Conservation (phyloP, 2,888 invertebrate genomes). For the Tipula lateralis region DNA sequence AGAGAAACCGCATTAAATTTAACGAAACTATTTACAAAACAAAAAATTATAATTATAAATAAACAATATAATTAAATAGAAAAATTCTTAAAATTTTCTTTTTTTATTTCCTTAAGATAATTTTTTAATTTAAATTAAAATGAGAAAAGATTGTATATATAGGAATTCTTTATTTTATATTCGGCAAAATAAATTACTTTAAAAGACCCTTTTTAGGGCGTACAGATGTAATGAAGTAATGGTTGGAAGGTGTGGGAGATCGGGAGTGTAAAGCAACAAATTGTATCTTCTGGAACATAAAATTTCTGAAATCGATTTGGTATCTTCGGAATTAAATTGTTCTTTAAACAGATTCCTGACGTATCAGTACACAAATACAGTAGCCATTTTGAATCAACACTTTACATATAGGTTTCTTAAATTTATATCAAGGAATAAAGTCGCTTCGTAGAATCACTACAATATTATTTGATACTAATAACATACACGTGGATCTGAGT, state of each 20-base stretch:
- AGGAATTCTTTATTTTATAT: not conserved
- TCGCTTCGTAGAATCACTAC: too few relatives aligned
- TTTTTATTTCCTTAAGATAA: not conserved
- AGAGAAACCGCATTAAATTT: not conserved
- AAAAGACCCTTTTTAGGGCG: not conserved
- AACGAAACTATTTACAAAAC: not conserved
- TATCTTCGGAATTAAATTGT: too few relatives aligned
- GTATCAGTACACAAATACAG: too few relatives aligned
- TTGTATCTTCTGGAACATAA: not conserved
- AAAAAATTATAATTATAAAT: not conserved
- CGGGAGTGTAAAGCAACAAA: not conserved
- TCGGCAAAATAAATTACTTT: not conserved
- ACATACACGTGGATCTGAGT: too few relatives aligned
- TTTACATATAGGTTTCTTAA: too few relatives aligned
- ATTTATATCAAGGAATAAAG: too few relatives aligned
- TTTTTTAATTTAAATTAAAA: slow-evolving; percentile 24
- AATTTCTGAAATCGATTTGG: not conserved
- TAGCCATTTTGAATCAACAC: too few relatives aligned
- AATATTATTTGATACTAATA: too few relatives aligned
- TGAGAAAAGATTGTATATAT: not conserved
- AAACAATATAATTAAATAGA: not conserved
- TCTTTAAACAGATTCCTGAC: too few relatives aligned
- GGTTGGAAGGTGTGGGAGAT: not conserved
- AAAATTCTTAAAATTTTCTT: not conserved
- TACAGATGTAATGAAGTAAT: not conserved